Conservation (phyloP, 2,113 vertebrate genomes). For the Osmerus eperlanus region DNA sequence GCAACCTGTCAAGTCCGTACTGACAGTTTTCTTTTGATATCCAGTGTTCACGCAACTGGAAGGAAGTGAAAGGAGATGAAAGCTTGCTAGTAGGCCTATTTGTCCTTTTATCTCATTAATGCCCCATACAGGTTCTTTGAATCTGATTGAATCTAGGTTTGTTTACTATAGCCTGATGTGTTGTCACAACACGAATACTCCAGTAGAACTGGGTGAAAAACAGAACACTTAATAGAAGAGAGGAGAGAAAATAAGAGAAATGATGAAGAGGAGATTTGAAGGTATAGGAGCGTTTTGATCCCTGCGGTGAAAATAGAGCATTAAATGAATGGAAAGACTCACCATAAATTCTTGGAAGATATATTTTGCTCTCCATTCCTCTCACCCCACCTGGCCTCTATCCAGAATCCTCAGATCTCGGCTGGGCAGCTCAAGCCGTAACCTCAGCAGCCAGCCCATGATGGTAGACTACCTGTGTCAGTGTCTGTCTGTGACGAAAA, state of each 20-base stretch:
- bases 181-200: too few relatives aligned
- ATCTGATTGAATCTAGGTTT: constrained; percentile 7
- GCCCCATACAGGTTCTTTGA: not conserved
- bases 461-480: constrained; percentile 22
- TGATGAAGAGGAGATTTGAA: too few relatives aligned
- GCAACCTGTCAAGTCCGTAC: constrained; percentile 26
- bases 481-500: constrained; percentile 24
- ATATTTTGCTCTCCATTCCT: not conserved
- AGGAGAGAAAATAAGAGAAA: too few relatives aligned
- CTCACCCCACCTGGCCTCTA: constrained; percentile 1
- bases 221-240: too few relatives aligned
- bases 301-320: too few relatives aligned
- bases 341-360: too few relatives aligned
- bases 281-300: too few relatives aligned
- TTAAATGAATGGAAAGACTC: too few relatives aligned
- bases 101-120: constrained; percentile 26
- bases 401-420: constrained; percentile 29
- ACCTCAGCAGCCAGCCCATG: not conserved
- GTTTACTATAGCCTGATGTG: not conserved
- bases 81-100: constrained; percentile 10
- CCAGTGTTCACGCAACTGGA: constrained; percentile 13
- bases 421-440: constrained; percentile 17
- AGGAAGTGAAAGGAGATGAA: not conserved
- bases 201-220: too few relatives aligned
- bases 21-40: constrained; percentile 16